Evolutionary conservation across 2,797 vertebrate species (phyloP), one percentile per base, ranked within the genome.

Genomic region (Cyclura pinguis): DNA sequence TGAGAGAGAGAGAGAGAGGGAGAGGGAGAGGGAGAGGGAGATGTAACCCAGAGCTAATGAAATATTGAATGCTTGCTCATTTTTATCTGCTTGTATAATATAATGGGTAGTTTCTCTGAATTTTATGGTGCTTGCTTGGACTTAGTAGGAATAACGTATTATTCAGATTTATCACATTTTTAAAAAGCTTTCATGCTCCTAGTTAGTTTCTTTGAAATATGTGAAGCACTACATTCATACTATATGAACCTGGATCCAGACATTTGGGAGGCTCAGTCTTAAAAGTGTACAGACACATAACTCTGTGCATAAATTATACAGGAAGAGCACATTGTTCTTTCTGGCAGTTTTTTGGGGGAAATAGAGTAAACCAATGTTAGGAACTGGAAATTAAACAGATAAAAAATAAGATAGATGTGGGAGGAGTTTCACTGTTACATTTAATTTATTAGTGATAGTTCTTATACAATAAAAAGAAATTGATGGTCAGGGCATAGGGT

Each of bases 111-210:
- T 47, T 35, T 84, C 35, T 59, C 74, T 4, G 0, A 78, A 93
- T 87, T 93, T 92, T 93, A 87, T 87, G 76, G 85, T 89, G 80
- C 91, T 91, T 80, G 88, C 81, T 88, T 92, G 90, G 88, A 93
- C 91, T 93, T 93, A 89, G 88, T n/a, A 84, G 88, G 90, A 85
- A 74, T 81, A 93, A 62, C 32, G 13, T 50, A 88, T 89, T 24
- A 16, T 59, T 92, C 42, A 89, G 69, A 90, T 93, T 95, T 94
- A 92, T 94, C 57, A 35, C 47, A 14, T 90, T 93, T 95, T 90
- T 90, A 88, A 81, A 88, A 85, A 91, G 6, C 20, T 50, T 87
- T 91, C 14, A 64, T 80, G 84, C 73, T 1, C 38, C 90, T 94
- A 90, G 64, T 87, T 77, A 72, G 69, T 59, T 0, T 13, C 74